Conservation (phyloP, 37 sponge, comb jelly and placozoan genomes). For the Amphimedon queenslandica region DNA sequence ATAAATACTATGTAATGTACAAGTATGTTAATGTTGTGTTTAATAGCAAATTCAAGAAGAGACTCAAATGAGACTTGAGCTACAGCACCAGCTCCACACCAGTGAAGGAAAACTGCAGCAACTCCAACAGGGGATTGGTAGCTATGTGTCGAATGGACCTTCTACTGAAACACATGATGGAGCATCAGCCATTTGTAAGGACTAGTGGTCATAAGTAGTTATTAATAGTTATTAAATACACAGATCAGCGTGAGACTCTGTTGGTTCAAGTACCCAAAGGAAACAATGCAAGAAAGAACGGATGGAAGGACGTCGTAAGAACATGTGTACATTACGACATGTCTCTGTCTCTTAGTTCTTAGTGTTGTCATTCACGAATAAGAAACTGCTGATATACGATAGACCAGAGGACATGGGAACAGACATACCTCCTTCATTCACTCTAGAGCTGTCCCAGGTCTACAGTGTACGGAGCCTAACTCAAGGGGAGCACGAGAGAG, state of each 20-base stretch:
- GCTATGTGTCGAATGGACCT: slow-evolving; percentile 36
- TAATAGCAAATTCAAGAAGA: slow-evolving; percentile 67
- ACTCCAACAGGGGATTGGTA: slow-evolving; percentile 26
- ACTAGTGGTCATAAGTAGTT: neutral
- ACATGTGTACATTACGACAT: neutral
- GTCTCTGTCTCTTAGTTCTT: slow-evolving; percentile 35
- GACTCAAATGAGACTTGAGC: slow-evolving; percentile 63
- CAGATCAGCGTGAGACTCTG: slow-evolving; percentile 53
- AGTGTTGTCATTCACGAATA: slow-evolving; percentile 53
- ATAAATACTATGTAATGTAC: too few species aligned
- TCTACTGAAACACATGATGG: slow-evolving; percentile 14
- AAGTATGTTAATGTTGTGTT: too few species aligned
- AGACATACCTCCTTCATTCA: slow-evolving; percentile 1
- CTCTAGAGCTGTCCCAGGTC: slow-evolving; percentile 39
- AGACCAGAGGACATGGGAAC: slow-evolving; percentile 52
- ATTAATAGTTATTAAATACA: too few species aligned
- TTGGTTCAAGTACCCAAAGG: slow-evolving; percentile 59
- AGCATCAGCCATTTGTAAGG: slow-evolving; percentile 16
- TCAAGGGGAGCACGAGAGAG: slow-evolving; percentile 64
- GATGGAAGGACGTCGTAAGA: slow-evolving; percentile 81
- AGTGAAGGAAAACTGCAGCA: slow-evolving; percentile 58
- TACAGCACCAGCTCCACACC: slow-evolving; percentile 61
- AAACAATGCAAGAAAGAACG: slow-evolving; percentile 59
- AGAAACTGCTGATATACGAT: slow-evolving; percentile 49
- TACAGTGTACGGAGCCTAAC: slow-evolving; percentile 53